Evolutionary conservation across 1,140 invertebrate species (phyloP).

Genomic region (Cardiocondyla obscurior): DNA sequence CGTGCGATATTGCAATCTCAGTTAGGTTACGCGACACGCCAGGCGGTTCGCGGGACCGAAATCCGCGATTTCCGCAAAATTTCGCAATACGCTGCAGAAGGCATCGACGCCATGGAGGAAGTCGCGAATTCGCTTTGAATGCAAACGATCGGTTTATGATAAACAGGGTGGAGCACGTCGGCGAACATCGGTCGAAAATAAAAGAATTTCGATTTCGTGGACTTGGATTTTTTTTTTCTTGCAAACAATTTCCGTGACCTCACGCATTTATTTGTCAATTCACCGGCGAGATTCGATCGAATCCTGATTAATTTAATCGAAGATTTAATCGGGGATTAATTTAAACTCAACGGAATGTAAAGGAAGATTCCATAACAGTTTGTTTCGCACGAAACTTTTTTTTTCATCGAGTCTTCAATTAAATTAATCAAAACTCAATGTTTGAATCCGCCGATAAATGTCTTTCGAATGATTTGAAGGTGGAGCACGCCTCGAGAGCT

Average conservation of each 20-base stretch:
- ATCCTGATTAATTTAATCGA: too few relatives aligned
- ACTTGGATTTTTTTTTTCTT: too few relatives aligned
- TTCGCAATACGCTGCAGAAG: conserved; percentile 65
- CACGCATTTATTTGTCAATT: too few relatives aligned
- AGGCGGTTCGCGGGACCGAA: neutral
- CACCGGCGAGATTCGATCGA: too few relatives aligned
- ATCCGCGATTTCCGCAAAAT: conserved; percentile 12
- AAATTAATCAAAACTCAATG: neutral
- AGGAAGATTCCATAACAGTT: too few relatives aligned
- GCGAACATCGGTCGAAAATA: neutral
- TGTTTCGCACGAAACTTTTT: too few relatives aligned
- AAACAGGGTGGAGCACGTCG: conserved; percentile 18
- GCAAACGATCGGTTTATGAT: conserved; percentile 74
- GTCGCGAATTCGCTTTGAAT: conserved; percentile 71
- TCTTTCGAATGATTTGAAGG: neutral
- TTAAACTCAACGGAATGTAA: too few relatives aligned
- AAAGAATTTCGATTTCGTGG: neutral
- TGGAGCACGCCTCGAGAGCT: neutral
- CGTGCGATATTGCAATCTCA: conserved; percentile 5
- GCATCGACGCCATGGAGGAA: conserved; percentile 11
- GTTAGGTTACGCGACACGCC: neutral
- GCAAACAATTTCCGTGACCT: too few relatives aligned
- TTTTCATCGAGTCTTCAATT: too few relatives aligned
- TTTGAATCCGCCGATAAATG: neutral
- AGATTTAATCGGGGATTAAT: too few relatives aligned